Percentiles rank a stretch among this genome's conserved stretches.
Conservation (phyloP, 2,888 invertebrate species). For the Mycalesis mineus region DNA sequence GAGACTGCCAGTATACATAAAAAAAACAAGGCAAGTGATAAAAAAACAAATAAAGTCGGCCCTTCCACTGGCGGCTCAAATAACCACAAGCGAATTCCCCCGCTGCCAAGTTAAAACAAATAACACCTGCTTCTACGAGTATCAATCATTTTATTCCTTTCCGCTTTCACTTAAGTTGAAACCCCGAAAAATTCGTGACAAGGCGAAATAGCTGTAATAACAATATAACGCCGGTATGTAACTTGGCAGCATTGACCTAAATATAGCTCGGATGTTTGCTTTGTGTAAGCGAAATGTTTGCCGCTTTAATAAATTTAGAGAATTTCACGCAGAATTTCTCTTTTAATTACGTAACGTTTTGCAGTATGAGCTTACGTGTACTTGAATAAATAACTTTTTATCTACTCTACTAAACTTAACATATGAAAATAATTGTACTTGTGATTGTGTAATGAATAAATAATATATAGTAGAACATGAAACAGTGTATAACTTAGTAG, state of each 20-base stretch:
- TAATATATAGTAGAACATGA: too few relatives aligned
- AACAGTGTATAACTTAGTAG: too few relatives aligned
- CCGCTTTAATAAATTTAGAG: conserved; percentile 12
- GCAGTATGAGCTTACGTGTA: not conserved
- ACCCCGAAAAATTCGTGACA: conserved; percentile 5
- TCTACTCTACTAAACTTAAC: too few relatives aligned
- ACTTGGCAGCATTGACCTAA: conserved; percentile 15
- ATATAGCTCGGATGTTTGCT: conserved; percentile 11
- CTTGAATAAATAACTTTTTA: not conserved
- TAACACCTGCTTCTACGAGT: not conserved
- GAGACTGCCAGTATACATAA: too few relatives aligned
- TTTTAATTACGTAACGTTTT: conserved; percentile 1
- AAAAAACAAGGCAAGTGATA: too few relatives aligned
- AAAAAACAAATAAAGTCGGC: too few relatives aligned
- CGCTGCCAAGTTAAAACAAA: too few relatives aligned
- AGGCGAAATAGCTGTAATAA: conserved; percentile 5
- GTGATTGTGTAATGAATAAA: too few relatives aligned
- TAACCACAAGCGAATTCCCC: too few relatives aligned
- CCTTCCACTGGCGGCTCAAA: too few relatives aligned
- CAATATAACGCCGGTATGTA: conserved; percentile 5
- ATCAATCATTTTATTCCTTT: not conserved
- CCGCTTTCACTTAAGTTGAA: not conserved
- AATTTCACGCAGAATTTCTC: not conserved
- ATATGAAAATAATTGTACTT: too few relatives aligned
- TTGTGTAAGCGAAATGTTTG: conserved; percentile 10